Percentiles rank a stretch among this genome's conserved stretches.
Evolutionary conservation across 2,113 vertebrate genomes (phyloP).

Genomic region (Neogale vison): DNA sequence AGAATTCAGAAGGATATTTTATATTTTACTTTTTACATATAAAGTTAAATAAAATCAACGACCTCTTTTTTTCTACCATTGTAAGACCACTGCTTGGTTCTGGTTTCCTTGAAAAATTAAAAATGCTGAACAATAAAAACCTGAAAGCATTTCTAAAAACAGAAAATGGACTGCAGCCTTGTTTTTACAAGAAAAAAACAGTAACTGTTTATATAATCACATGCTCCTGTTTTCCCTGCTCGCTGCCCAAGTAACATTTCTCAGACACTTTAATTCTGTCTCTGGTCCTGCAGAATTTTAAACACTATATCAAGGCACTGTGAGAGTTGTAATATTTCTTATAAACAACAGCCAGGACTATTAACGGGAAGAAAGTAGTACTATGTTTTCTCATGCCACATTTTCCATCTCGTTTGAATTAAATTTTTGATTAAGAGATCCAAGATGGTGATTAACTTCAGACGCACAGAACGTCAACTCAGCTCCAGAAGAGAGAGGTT

Average conservation of each 20-base stretch:
- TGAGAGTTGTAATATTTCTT: slow-evolving; percentile 36
- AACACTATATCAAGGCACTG: background rate
- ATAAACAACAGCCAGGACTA: slow-evolving; percentile 54
- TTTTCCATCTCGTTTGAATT: slow-evolving; percentile 82
- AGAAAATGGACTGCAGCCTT: slow-evolving; percentile 13
- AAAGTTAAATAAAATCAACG: slow-evolving; percentile 40
- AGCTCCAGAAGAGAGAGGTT: slow-evolving; percentile 76
- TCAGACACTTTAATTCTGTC: background rate
- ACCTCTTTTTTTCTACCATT: slow-evolving; percentile 4
- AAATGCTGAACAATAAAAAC: slow-evolving; percentile 48
- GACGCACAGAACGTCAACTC: slow-evolving; percentile 78
- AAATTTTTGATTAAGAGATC: slow-evolving; percentile 86
- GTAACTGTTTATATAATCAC: background rate
- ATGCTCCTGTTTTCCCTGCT: background rate
- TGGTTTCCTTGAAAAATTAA: slow-evolving; percentile 63
- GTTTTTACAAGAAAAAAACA: background rate
- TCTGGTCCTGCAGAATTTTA: slow-evolving; percentile 30
- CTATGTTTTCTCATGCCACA: slow-evolving; percentile 45
- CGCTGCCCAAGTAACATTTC: background rate
- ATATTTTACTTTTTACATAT: slow-evolving; percentile 19
- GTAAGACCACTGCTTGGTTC: slow-evolving; percentile 21
- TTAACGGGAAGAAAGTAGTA: slow-evolving; percentile 16
- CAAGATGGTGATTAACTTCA: slow-evolving; percentile 86
- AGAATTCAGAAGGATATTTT: slow-evolving; percentile 41
- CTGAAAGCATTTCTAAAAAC: slow-evolving; percentile 62